These are phyloP conservation scores for Caenorhabditis sinica DNA, from an alignment of 2,888 invertebrate species.

Conservation along the genomic window DNA sequence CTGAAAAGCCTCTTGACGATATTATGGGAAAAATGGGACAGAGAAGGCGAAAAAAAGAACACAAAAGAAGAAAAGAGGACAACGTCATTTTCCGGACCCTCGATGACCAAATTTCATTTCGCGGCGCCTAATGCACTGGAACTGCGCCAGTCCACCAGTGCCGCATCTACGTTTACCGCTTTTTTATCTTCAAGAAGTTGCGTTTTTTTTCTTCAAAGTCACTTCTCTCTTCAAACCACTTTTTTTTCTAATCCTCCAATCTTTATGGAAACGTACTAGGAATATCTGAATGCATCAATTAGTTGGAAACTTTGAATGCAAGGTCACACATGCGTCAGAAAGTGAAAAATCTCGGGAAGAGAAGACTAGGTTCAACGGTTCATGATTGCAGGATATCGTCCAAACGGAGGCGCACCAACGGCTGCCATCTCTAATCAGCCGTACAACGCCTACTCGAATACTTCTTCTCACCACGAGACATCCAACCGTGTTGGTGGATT, in stretches of 20 bases:
- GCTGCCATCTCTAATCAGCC: slow-evolving; percentile 72
- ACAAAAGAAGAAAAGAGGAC: slow-evolving; percentile 34
- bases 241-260: neutral
- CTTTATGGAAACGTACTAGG: neutral
- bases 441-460: slow-evolving; percentile 64
- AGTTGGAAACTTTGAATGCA: slow-evolving; percentile 42
- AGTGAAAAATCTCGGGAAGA: slow-evolving; percentile 7
- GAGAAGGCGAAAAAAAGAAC: slow-evolving; percentile 29
- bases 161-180: slow-evolving; percentile 20
- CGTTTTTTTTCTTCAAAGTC: slow-evolving; percentile 9
- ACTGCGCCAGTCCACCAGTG: slow-evolving; percentile 31
- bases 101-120: slow-evolving; percentile 56
- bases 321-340: slow-evolving; percentile 35
- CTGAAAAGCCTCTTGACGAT: slow-evolving; percentile 39
- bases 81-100: slow-evolving; percentile 41
- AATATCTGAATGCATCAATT: slow-evolving; percentile 41
- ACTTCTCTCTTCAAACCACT: neutral
- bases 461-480: slow-evolving; percentile 67
- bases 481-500: slow-evolving; percentile 62
- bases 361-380: slow-evolving; percentile 49
- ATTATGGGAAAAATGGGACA: slow-evolving; percentile 35
- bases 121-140: slow-evolving; percentile 51
- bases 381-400: slow-evolving; percentile 67
- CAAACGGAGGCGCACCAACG: slow-evolving; percentile 68
- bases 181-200: slow-evolving; percentile 7